Evolutionary conservation across 2,113 vertebrate species (phyloP), one percentile per base, ranked within the genome.

Genomic region (Ursus arctos): DNA sequence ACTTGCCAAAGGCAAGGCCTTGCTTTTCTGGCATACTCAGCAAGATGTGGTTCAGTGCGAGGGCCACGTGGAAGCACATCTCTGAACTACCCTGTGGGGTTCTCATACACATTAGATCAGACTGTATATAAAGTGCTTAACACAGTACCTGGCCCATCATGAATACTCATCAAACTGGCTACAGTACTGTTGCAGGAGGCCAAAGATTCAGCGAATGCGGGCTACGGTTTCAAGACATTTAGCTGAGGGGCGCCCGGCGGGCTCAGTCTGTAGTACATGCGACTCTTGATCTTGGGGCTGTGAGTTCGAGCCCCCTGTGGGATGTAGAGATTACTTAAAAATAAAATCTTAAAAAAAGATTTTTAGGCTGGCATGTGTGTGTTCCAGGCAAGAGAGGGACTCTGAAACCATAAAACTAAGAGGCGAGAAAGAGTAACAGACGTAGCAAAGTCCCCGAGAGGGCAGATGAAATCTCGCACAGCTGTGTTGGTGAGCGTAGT

Each of bases 391-490:
- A 69, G 33, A 89, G 88, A 69, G 15, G 57, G 65, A 85, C n/a
- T 90, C 80, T 83, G 16, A 72, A 93, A 84, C 28, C 21, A 71
- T 19, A 83, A 97, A 89, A 71, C 19, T 85, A 67, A 93, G 43
- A 82, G 82, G 33, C 59, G 31, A 87, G n/a, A 55, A 72, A 49
- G 16, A 87, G n/a, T 47, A 81, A 79, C 1, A 91, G 40, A 51
- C n/a, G 49, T 36, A 47, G 57, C 77, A 47, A 57, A 47, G 59
- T 79, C 43, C 69, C 61, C 31, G 13, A 88, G 43, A 13, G 19
- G 43, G 24, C 79, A 80, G 57, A 21, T 28, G 19, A 61, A 77
- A 57, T 40, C 74, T 74, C 51, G 40, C 59, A 43, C 10, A 47
- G 47, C 26, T 89, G 0, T 43, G 28, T 19, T 77, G 43, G 22